Evolutionary conservation across 2,797 vertebrate species (phyloP), one percentile per base, ranked within the genome.

Genomic region (Podarcis lilfordi): DNA sequence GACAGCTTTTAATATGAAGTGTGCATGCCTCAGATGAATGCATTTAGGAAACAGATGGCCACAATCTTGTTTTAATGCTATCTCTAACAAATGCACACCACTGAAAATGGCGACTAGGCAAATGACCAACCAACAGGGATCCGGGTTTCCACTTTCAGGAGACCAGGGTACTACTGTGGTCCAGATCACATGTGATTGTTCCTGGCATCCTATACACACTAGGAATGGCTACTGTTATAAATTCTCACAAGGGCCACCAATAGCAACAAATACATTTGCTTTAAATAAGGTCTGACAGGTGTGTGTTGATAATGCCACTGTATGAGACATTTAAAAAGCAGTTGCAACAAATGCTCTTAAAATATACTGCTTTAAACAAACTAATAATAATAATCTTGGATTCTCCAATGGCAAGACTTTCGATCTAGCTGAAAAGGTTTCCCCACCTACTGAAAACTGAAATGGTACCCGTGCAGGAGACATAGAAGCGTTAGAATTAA

Each of bases 1-100:
- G 76, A 27, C 86, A 90, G 80, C 92, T 91, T 17, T 82, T 64
- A 69, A 86, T 37, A 76, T 5, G 45, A 84, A 50, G 61, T n/a
- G 7, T 37, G 82, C 0, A 8, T 88, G 82, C 64, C 90, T 91
- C 55, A 79, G 88, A 86, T 43, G 68, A 88, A 81, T 68, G 66
- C 40, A 89, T 71, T 45, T 27, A 50, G 27, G 40, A 84, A 85
- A 92, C 27, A 81, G 0, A 29, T 55, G 50, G 50, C 50, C 50
- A 55, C 50, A 55, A 55, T 55, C 50, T 55, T 55, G 3, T 55
- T 55, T 55, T 43, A 32, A 32, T 32, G 32, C 13, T 59, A 84
- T 27, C 85, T 78, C n/a, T 75, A 71, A 76, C 27, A 71, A 71
- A 72, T 94, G 81, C 50, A 90, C 64, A 84, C 66, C 35, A 2